phyloP scores from a whole-genome alignment of 2,113 vertebrate species.

The Heptranchias perlo region DNA sequence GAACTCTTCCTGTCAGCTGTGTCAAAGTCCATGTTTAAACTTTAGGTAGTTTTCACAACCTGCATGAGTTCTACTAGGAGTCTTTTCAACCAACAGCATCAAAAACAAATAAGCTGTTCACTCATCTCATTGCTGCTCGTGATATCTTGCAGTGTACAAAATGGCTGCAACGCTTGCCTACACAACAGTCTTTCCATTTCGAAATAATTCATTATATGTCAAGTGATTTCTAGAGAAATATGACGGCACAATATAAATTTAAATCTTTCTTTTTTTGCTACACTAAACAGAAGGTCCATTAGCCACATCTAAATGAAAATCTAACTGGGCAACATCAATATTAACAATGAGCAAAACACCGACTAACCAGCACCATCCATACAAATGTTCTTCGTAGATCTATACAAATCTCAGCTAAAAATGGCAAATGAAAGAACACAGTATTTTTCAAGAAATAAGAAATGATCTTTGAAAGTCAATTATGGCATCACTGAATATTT shows the following conservation, averaged over 20 bases:
- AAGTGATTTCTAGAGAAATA: not conserved
- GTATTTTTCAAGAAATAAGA: not conserved
- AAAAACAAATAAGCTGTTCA: no score
- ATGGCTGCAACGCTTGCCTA: no score
- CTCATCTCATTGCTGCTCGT: no score
- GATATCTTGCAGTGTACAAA: no score
- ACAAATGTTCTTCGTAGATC: not conserved
- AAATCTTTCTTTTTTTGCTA: not conserved
- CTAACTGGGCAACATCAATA: not conserved
- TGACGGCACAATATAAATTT: not conserved
- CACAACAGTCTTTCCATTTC: no score
- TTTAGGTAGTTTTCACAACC: no score
- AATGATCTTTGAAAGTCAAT: not conserved
- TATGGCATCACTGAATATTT: not conserved
- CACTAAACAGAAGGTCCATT: not conserved
- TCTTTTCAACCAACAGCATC: no score
- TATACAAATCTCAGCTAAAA: no score
- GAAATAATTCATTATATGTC: no score
- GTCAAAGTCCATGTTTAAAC: no score
- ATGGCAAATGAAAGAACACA: not conserved
- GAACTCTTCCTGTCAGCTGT: no score
- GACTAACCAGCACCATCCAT: not conserved
- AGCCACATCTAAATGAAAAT: not conserved
- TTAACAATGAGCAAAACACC: not conserved
- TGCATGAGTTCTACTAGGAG: no score